These are phyloP conservation scores for Eublepharis macularius DNA, from an alignment of 2,113 vertebrate genomes.

Conservation along the genomic window DNA sequence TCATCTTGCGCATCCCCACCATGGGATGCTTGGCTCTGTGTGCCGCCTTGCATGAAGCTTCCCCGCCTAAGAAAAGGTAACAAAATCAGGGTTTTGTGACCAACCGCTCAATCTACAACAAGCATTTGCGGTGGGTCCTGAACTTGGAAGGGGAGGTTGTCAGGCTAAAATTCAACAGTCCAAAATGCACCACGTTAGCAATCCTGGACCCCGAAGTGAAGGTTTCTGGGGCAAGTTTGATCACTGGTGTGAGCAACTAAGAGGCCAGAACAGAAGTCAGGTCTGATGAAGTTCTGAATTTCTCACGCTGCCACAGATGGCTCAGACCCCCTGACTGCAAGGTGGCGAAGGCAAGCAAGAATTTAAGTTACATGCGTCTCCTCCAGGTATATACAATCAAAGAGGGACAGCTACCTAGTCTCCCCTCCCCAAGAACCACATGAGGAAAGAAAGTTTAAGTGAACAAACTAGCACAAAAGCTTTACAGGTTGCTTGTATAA, in stretches of 20 bases:
- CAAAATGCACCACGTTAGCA: too few species aligned
- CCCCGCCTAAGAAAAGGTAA: conserved; percentile 76
- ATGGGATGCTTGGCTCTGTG: conserved; percentile 88
- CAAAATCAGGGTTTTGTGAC: neutral
- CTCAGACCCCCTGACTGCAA: neutral
- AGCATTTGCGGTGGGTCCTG: neutral
- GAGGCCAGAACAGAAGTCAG: neutral
- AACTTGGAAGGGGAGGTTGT: neutral
- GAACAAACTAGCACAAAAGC: neutral
- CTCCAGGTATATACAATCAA: too few species aligned
- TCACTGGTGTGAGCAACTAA: neutral
- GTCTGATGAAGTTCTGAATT: neutral
- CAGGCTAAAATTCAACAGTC: too few species aligned
- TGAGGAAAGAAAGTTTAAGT: neutral
- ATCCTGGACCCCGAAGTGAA: neutral
- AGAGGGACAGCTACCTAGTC: too few species aligned
- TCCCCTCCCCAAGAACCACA: too few species aligned
- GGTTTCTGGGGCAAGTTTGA: neutral
- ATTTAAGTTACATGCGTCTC: neutral
- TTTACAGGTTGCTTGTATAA: neutral
- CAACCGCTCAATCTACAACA: too few species aligned
- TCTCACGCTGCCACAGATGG: neutral
- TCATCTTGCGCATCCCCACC: conserved; percentile 84
- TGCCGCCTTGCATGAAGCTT: conserved; percentile 85
- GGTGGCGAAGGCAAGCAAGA: neutral